Evolutionary conservation across 2,113 vertebrate species (phyloP), one percentile per base, ranked within the genome.

Genomic region (Tragelaphus buxtoni): DNA sequence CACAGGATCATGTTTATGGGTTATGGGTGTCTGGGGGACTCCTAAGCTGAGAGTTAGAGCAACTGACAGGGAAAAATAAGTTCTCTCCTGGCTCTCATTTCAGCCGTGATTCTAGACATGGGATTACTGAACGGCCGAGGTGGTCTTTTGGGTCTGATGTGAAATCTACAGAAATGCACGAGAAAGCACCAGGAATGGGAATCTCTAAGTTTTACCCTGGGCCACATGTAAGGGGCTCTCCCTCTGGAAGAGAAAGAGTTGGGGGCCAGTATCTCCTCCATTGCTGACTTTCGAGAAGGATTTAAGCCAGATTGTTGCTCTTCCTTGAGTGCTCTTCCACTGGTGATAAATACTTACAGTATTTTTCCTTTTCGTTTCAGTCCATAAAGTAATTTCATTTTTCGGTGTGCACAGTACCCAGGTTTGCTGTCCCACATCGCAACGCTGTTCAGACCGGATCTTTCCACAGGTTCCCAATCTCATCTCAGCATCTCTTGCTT

Each of bases 71-170:
- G 85, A 49, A 76, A 60, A 63, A 10, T 89, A 88, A 97, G 89
- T 92, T 88, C 91, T 86, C 97, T 95, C 97, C 42, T 1, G 55
- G 72, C 85, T 45, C 88, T 98, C 90, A 95, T 97, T 98, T 98
- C 63, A 90, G 90, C 95, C 58, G 80, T 60, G 95, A 72, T 61
- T 17, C 2, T 51, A 96, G 60, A 91, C 92, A 95, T 53, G 4
- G 55, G 74, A 92, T 98, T 98, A 97, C 97, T 98, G 87, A 80
- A 80, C 58, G 18, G 22, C 63, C 94, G 96, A 97, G 98, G 90
- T 85, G 76, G 86, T 97, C 0, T 28, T 93, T 97, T 65, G 65
- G 97, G 95, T 92, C 65, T 85, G 69, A 94, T 87, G 84, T 86
- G 96, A 79, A 95, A 96, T 74, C 60, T 65, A 49, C 51, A 74